A percentile compares a stretch with the other conserved stretches of the same genome.
These are phyloP conservation scores for Pseudomyrmex sp. DNA, from an alignment of 1,140 invertebrate species.

Conservation along the genomic window DNA sequence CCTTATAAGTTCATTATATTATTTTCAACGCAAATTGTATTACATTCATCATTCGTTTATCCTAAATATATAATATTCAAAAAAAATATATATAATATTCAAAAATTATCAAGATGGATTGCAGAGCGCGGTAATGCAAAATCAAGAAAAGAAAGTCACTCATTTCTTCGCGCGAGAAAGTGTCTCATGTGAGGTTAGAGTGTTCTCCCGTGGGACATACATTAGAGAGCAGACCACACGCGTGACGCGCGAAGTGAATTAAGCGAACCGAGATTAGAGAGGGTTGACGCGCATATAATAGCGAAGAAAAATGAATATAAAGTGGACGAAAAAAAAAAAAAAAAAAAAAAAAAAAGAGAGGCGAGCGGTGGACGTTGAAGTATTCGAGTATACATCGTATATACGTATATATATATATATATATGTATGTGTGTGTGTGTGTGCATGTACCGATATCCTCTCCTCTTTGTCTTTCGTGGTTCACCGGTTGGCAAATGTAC, in stretches of 20 bases:
- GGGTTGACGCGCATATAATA: conserved; percentile 34
- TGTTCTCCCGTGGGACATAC: not conserved
- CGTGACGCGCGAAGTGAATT: conserved; percentile 23
- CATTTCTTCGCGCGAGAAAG: not conserved
- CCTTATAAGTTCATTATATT: too few species aligned
- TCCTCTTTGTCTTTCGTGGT: not conserved
- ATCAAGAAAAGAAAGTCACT: not conserved
- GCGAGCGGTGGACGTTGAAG: conserved; percentile 50
- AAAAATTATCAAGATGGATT: not conserved
- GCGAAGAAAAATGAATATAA: conserved; percentile 61
- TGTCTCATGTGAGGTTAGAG: not conserved
- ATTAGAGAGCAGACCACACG: not conserved
- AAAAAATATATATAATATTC: too few species aligned
- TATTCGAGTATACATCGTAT: conserved; percentile 39
- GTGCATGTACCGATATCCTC: too few species aligned
- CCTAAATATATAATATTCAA: too few species aligned
- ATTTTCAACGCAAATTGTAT: too few species aligned
- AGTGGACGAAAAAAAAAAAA: not conserved
- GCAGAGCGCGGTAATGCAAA: not conserved
- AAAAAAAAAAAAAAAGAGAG: conserved; percentile 5
- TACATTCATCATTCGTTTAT: too few species aligned
- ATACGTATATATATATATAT: not conserved
- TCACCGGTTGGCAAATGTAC: conserved; percentile 5
- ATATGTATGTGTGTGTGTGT: too few species aligned
- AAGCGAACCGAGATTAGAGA: conserved; percentile 45